Conservation (phyloP, 1,140 invertebrate genomes). For the Metopolophium dirhodum region DNA sequence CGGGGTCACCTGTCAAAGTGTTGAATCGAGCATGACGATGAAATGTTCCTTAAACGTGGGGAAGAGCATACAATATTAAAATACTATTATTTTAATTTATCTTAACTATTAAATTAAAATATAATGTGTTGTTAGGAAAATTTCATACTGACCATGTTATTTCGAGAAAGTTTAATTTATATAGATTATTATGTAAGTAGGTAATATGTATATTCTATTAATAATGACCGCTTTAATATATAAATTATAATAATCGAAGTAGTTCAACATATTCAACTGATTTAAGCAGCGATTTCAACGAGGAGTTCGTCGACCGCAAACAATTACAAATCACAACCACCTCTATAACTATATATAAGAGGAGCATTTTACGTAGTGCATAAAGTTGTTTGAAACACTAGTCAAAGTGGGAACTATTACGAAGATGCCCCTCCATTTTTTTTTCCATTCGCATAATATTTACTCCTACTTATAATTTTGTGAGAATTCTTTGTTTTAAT, state of each 20-base stretch:
- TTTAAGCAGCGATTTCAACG: neutral
- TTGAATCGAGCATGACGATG: neutral
- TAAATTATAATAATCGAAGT: slow-evolving; percentile 13
- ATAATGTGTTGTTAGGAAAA: neutral
- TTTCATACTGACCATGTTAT: neutral
- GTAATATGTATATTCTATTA: neutral
- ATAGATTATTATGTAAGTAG: neutral
- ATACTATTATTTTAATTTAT: neutral
- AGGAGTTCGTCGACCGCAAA: neutral
- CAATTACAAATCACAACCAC: neutral
- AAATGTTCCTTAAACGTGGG: neutral
- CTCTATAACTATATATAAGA: neutral
- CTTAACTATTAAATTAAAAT: neutral
- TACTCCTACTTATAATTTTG: neutral
- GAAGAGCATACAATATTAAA: neutral
- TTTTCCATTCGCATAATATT: neutral
- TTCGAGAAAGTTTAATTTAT: neutral
- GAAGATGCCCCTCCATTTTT: neutral
- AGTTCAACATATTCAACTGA: neutral
- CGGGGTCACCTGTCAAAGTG: neutral
- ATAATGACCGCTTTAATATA: neutral
- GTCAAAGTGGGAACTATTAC: neutral
- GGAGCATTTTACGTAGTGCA: neutral
- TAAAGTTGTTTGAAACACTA: neutral
- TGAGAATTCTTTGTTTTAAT: neutral